A percentile compares a stretch with the other conserved stretches of the same genome.
Evolutionary conservation across 2,888 invertebrate genomes (phyloP).

Genomic region (Arrhopalites spinosus): DNA sequence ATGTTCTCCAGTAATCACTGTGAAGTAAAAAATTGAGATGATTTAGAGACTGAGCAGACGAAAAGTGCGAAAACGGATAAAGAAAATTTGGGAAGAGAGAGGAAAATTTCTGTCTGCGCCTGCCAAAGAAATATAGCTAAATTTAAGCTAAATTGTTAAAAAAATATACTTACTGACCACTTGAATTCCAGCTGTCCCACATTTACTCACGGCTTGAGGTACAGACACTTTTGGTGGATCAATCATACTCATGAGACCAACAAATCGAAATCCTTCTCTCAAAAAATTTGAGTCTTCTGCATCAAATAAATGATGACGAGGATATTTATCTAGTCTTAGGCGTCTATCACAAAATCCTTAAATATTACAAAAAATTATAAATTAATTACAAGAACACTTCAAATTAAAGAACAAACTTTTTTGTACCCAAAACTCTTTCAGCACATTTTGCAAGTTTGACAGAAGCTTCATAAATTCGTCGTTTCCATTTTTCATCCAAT

Average conservation of each 20-base stretch:
- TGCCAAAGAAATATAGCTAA: too few relatives aligned
- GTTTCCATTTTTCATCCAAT: constrained; percentile 64
- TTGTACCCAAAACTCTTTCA: constrained; percentile 73
- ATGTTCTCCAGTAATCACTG: constrained; percentile 80
- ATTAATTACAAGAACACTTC: background rate
- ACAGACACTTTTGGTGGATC: constrained; percentile 73
- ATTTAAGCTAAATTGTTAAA: too few relatives aligned
- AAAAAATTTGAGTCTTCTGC: constrained; percentile 64
- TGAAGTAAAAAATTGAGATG: too few relatives aligned
- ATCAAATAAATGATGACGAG: constrained; percentile 66
- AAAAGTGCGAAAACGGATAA: too few relatives aligned
- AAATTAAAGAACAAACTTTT: background rate
- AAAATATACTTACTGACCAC: too few relatives aligned
- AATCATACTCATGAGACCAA: constrained; percentile 73
- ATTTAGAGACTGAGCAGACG: too few relatives aligned
- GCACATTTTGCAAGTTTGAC: constrained; percentile 82
- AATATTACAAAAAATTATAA: background rate
- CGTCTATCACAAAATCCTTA: constrained; percentile 60
- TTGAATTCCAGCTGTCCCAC: constrained; percentile 79
- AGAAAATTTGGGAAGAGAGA: too few relatives aligned
- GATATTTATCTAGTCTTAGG: constrained; percentile 61
- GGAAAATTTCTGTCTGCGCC: too few relatives aligned
- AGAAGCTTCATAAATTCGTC: constrained; percentile 69
- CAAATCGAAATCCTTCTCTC: constrained; percentile 65
- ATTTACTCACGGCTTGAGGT: constrained; percentile 70